Percentiles rank a stretch among this genome's conserved stretches.
These are phyloP conservation scores for Anagyrus pseudococci DNA, from an alignment of 2,888 invertebrate genomes.

Conservation along the genomic window DNA sequence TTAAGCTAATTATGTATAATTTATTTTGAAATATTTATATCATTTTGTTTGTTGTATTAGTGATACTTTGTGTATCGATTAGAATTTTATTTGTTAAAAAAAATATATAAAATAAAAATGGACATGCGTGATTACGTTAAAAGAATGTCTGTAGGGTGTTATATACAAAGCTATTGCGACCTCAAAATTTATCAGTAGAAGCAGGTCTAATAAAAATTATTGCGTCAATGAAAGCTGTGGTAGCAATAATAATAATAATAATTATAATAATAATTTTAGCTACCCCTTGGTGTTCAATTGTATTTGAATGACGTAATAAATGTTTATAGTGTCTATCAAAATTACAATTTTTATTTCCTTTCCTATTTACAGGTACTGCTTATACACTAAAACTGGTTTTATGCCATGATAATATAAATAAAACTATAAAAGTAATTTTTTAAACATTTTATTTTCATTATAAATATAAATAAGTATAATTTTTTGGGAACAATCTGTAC, in stretches of 20 bases:
- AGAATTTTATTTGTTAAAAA: background rate
- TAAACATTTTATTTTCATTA: constrained; percentile 15
- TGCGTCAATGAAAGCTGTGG: constrained; percentile 19
- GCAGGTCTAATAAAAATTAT: constrained; percentile 11
- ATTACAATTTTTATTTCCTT: constrained; percentile 22
- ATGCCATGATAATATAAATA: too few species aligned
- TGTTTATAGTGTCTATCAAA: constrained; percentile 57
- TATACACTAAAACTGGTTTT: background rate
- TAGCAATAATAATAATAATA: too few species aligned
- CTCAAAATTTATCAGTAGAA: constrained; percentile 9
- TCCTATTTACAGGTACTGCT: background rate
- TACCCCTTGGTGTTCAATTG: constrained; percentile 61
- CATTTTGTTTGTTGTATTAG: constrained; percentile 1
- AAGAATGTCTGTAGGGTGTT: constrained; percentile 19
- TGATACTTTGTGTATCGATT: constrained; percentile 3
- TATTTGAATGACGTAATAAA: constrained; percentile 61
- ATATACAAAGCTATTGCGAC: constrained; percentile 15
- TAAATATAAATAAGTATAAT: constrained; percentile 9
- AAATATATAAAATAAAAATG: constrained; percentile 6
- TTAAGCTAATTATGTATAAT: constrained; percentile 18
- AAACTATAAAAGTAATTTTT: too few species aligned
- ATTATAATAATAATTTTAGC: constrained; percentile 57
- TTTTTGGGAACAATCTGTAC: background rate
- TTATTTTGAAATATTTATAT: constrained; percentile 34
- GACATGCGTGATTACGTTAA: background rate